Conservation (phyloP, 2,113 vertebrate genomes). For the Bufo gargarizans region DNA sequence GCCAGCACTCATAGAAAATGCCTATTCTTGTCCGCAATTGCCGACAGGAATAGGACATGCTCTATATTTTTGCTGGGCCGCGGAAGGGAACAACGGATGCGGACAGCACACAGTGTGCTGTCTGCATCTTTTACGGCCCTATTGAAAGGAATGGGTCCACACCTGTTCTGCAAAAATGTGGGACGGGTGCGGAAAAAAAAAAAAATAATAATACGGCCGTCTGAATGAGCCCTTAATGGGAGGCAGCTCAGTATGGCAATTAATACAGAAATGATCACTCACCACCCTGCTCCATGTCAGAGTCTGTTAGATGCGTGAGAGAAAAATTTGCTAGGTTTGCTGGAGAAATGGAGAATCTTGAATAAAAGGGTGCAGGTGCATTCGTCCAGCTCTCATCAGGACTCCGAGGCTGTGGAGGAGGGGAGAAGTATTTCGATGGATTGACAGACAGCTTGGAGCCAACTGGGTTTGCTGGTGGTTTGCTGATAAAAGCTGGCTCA, state of each 20-base stretch:
- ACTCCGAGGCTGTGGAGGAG: conserved; percentile 73
- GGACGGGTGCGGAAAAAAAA: too few species aligned
- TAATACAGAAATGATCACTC: conserved; percentile 61
- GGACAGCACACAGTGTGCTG: too few species aligned
- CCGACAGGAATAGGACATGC: too few species aligned
- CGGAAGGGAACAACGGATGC: too few species aligned
- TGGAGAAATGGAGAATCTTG: conserved; percentile 94
- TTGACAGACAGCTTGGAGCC: conserved; percentile 74
- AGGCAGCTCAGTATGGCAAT: neutral
- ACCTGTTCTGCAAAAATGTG: too few species aligned
- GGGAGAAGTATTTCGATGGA: conserved; percentile 82
- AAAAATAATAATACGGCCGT: too few species aligned
- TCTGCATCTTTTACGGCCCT: too few species aligned
- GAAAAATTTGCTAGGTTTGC: conserved; percentile 95
- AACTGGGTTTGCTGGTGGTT: conserved; percentile 73
- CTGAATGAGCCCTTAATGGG: too few species aligned
- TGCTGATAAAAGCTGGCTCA: conserved; percentile 81
- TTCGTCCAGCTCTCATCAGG: conserved; percentile 84
- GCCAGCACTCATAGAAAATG: too few species aligned
- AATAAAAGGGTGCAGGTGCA: conserved; percentile 78
- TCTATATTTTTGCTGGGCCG: too few species aligned
- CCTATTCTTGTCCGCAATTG: too few species aligned
- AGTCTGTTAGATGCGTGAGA: conserved; percentile 95
- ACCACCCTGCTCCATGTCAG: conserved; percentile 96
- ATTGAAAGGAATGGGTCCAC: too few species aligned